Conservation (phyloP, 2,888 invertebrate genomes). For the Cyaniris semiargus region DNA sequence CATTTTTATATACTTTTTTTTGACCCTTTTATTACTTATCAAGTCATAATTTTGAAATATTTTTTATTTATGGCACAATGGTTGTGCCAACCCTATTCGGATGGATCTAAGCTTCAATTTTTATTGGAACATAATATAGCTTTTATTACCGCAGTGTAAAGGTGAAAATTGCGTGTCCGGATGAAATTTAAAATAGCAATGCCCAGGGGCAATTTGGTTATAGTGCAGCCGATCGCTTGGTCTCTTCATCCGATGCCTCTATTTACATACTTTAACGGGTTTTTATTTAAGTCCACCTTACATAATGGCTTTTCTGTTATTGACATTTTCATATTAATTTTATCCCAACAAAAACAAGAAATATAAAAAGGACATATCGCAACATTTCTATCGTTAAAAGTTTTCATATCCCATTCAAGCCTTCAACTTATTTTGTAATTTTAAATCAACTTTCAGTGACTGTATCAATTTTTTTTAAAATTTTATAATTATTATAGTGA, state of each 20-base stretch:
- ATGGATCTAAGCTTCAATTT: slow-evolving; percentile 40
- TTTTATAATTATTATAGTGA: too few species aligned
- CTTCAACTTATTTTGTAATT: too few species aligned
- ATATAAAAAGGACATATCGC: too few species aligned
- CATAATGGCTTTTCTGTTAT: background rate
- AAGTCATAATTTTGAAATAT: background rate
- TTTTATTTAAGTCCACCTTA: slow-evolving; percentile 10
- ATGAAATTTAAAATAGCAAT: slow-evolving; percentile 38
- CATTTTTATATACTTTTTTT: too few species aligned
- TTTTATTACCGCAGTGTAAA: slow-evolving; percentile 48
- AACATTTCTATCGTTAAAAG: too few species aligned
- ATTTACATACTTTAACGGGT: slow-evolving; percentile 46
- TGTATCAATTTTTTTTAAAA: too few species aligned
- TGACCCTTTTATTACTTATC: background rate
- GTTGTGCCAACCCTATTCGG: slow-evolving; percentile 26
- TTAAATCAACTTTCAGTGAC: too few species aligned
- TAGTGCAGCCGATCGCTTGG: slow-evolving; percentile 44
- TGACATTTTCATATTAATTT: background rate
- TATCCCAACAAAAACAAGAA: too few species aligned
- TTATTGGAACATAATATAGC: slow-evolving; percentile 38
- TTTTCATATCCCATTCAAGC: too few species aligned
- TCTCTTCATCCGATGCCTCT: slow-evolving; percentile 41
- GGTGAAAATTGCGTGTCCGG: slow-evolving; percentile 45
- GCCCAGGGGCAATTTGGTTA: slow-evolving; percentile 41
- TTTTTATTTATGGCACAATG: background rate